phyloP scores from a whole-genome alignment of 2,113 vertebrate species.

The Periophthalmus modestus region DNA sequence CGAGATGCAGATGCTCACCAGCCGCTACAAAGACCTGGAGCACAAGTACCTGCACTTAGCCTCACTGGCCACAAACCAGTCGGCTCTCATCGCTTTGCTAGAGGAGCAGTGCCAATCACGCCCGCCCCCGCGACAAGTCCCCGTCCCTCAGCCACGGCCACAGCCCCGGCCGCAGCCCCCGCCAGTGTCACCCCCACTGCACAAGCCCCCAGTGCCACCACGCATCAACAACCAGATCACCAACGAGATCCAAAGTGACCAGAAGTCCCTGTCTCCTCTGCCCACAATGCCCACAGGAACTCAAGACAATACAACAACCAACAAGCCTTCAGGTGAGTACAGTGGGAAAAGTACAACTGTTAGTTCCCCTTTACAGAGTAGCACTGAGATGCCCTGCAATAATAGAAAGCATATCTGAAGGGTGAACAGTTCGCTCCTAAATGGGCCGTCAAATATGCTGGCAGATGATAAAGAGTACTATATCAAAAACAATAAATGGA shows the following conservation, averaged over 20 bases:
- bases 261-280: slow-evolving; percentile 84
- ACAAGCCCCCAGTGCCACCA: slow-evolving; percentile 81
- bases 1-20: slow-evolving; percentile 91
- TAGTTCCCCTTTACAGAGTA: not conserved
- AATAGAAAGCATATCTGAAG: slow-evolving; percentile 32
- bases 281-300: slow-evolving; percentile 90
- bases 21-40: slow-evolving; percentile 95
- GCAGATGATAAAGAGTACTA: slow-evolving; percentile 23
- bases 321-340: slow-evolving; percentile 92
- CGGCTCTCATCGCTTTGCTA: slow-evolving; percentile 85
- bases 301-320: slow-evolving; percentile 86
- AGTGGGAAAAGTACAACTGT: slow-evolving; percentile 20
- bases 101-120: slow-evolving; percentile 91
- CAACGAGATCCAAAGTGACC: slow-evolving; percentile 97
- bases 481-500: slow-evolving; percentile 21
- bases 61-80: slow-evolving; percentile 92
- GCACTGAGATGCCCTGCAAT: slow-evolving; percentile 52
- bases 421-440: slow-evolving; percentile 24
- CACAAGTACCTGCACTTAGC: slow-evolving; percentile 96
- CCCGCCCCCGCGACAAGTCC: slow-evolving; percentile 64
- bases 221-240: slow-evolving; percentile 90
- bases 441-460: slow-evolving; percentile 33
- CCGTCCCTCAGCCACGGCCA: slow-evolving; percentile 72
- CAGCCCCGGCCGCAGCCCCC: slow-evolving; percentile 73
- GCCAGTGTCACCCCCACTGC: slow-evolving; percentile 71